Conservation (phyloP, 2,888 invertebrate species). For the Dicycla oo region DNA sequence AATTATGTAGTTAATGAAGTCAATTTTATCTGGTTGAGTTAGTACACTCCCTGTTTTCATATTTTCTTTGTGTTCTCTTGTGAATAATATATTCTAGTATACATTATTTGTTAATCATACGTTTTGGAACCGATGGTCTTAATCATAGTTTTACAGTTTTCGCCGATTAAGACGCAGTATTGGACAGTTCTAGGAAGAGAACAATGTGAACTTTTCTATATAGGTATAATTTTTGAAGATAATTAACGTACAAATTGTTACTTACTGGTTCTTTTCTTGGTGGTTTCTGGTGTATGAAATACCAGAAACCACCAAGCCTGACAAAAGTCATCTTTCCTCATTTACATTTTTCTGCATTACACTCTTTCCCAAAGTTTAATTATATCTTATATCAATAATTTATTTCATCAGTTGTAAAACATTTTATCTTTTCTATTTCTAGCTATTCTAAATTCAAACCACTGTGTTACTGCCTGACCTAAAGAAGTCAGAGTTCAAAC, state of each 20-base stretch:
- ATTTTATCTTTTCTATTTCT: neutral
- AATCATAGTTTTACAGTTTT: neutral
- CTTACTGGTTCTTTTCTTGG: too few species aligned
- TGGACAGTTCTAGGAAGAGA: neutral
- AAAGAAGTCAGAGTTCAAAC: conserved; percentile 46
- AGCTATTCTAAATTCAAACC: neutral
- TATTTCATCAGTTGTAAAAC: neutral
- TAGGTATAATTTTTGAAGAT: neutral
- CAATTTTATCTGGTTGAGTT: conserved; percentile 43
- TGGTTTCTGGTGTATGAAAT: too few species aligned
- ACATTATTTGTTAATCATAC: too few species aligned
- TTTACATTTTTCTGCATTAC: too few species aligned
- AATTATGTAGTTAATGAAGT: conserved; percentile 58
- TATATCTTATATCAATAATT: neutral
- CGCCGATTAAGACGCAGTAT: too few species aligned
- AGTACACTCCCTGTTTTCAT: neutral
- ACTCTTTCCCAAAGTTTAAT: neutral
- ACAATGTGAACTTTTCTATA: neutral
- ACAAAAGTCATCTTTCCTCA: neutral
- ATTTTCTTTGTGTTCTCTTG: conserved; percentile 1
- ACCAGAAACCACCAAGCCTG: neutral
- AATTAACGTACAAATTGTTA: neutral
- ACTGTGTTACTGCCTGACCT: conserved; percentile 22
- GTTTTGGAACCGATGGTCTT: neutral
- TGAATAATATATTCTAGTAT: neutral